Percentiles rank a stretch among this genome's conserved stretches.
Conservation (phyloP, 2,113 vertebrate species). For the Pycnonotus jocosus region DNA sequence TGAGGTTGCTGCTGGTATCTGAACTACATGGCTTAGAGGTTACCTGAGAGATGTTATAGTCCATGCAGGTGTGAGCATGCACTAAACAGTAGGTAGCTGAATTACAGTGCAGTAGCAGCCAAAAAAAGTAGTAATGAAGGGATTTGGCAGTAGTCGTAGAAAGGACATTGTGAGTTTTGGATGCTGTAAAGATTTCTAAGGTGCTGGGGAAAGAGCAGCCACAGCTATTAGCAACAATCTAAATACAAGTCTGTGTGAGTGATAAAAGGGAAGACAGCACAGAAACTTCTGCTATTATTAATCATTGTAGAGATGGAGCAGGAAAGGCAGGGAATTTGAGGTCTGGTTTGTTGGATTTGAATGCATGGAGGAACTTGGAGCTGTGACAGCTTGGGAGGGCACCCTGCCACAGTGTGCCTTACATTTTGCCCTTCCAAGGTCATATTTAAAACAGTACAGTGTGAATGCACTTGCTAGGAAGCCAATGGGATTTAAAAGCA, state of each 20-base stretch:
- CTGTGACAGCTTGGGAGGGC: not conserved
- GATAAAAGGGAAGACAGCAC: not conserved
- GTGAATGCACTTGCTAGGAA: not conserved
- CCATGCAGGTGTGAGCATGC: not conserved
- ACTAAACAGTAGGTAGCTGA: not conserved
- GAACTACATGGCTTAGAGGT: not conserved
- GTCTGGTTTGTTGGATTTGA: not conserved
- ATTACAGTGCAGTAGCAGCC: not conserved
- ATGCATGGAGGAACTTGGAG: not conserved
- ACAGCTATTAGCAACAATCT: not conserved
- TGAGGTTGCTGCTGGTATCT: not conserved
- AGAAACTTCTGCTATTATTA: constrained; percentile 9
- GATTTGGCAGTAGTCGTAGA: not conserved
- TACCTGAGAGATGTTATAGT: not conserved
- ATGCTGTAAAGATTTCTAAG: not conserved
- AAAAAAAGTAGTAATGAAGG: not conserved
- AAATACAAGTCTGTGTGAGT: not conserved
- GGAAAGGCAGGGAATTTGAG: not conserved
- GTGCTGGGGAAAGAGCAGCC: not conserved
- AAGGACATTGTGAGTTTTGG: not conserved
- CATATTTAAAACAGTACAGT: not conserved
- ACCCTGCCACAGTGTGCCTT: not conserved
- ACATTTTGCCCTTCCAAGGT: not conserved
- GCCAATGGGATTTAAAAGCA: not conserved
- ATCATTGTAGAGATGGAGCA: not conserved